Evolutionary conservation across 1,140 invertebrate species (phyloP), one percentile per base, ranked within the genome.

Genomic region (Matsumurasca onukii): DNA sequence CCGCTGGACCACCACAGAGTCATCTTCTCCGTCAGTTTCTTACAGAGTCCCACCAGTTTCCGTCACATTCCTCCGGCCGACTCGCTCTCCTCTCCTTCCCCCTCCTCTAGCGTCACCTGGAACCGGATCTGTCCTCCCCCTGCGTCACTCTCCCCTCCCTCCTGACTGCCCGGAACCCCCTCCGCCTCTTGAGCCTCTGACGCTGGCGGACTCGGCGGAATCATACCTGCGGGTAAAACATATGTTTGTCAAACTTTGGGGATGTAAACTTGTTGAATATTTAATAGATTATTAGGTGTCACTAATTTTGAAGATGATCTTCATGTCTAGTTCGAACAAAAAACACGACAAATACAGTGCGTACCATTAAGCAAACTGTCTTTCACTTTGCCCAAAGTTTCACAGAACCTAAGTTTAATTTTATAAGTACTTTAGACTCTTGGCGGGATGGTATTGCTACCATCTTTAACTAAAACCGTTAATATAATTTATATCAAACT

Each of bases 101-200:
- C 88, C 78, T 95, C 92, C 79, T 95, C 92, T 73, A 94, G 82
- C 24, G 93, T 95, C 69, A 95, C 91, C 85, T 94, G 83, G 69
- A 82, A 81, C 66, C 78, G 57, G 27, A 72, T 75, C 39, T 65
- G 67, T 48, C 70, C 70, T 22, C 51, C 59, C 34, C 64, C 63
- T 12, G 69, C 69, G 17, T 67, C 71, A 13, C 71, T 72, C 13
- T 70, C 75, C 22, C 74, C 73, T n/a, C 66, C 31, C 31, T 61
- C 70, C 15, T 73, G 68, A 24, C 73, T 72, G 9, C 75, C 76
- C 0, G 73, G 74, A 57, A 68, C 73, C 9, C 68, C 63, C 17
- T 63, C 29, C 48, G 69, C 71, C 45, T 72, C 59, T 17, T 67
- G 70, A 24, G 67, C 31, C 25, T 73, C 73, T 15, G 66, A 34